Evolutionary conservation across 2,888 invertebrate species (phyloP), one percentile per base, ranked within the genome.

Genomic region (Noctua fimbriata): DNA sequence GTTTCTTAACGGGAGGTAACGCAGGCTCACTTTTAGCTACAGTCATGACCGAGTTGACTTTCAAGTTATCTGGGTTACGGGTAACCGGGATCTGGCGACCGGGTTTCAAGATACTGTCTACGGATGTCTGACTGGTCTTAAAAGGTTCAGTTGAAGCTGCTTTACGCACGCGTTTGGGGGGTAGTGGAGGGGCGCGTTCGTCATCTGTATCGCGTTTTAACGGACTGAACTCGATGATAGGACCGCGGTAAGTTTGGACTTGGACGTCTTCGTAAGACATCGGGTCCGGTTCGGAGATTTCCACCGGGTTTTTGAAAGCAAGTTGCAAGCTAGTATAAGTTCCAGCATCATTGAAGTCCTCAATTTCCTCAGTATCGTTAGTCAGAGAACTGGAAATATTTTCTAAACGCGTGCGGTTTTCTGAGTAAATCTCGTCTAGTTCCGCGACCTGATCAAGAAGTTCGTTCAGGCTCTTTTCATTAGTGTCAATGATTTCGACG

Each of bases 291-390:
- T 97, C 97, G 65, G 95, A 89, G 81, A 98, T 97, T 44, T 97
- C 96, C 2, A 98, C 95, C 0, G 98, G 98, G 94, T 99, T 98
- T 93, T 98, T 98, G 95, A 98, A 98, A 0, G 99, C 99, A 91
- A 98, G 97, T 92, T 99, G 99, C 75, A 99, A 95, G 91, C 98
- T 98, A 1, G 98, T 98, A 91, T 99, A 99, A 0, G 98, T 98
- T 80, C 98, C 98, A 55, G 98, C 97, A 90, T 98, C 98, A 90
- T 98, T 98, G 85, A 98, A 98, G 65, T 97, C 98, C 66, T 98
- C 98, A 0, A 96, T 89, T 69, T 98, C 98, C 18, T 95, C 93
- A 66, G 90, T 91, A n/a, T 94, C 94, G 65, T 93, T 92, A 3
- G 88, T 91, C 36, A 92, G 81, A 4, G 89, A 74, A 1, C 91